Evolutionary conservation across 2,888 invertebrate species (phyloP).

Genomic region (Athalia circularis): DNA sequence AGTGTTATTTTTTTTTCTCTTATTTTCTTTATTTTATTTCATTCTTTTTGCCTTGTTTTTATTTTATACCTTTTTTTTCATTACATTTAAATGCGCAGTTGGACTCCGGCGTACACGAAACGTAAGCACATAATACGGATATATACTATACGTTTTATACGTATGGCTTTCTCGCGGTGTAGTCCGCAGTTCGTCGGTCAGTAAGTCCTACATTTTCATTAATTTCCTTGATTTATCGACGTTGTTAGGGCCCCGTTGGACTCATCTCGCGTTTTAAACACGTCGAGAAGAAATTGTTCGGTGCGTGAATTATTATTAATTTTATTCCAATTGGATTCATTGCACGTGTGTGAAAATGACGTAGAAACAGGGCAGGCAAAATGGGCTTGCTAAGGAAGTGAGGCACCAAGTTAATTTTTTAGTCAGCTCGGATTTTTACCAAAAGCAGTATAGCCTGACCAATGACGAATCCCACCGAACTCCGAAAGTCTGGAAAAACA

Average conservation of each 20-base stretch:
- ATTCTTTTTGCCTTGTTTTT: neutral
- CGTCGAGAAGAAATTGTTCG: neutral
- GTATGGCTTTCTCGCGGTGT: conserved; percentile 1
- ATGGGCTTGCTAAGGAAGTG: no score
- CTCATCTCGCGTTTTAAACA: conserved; percentile 54
- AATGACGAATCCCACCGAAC: no score
- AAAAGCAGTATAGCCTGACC: no score
- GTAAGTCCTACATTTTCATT: conserved; percentile 65
- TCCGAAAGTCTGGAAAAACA: no score
- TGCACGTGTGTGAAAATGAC: no score
- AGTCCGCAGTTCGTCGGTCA: conserved; percentile 45
- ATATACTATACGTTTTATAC: conserved; percentile 13
- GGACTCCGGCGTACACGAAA: conserved; percentile 41
- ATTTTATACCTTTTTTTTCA: conserved; percentile 56
- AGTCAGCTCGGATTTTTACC: no score
- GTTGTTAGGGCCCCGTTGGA: conserved; percentile 63
- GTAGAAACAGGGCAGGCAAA: no score
- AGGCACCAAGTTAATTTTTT: no score
- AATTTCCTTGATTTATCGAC: conserved; percentile 66
- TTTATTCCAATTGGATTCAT: neutral
- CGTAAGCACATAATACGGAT: conserved; percentile 44
- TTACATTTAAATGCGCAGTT: conserved; percentile 55
- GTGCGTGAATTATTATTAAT: neutral
- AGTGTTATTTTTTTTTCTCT: conserved; percentile 39
- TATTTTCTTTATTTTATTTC: neutral